Conservation (phyloP, 2,888 invertebrate genomes). For the Sesamia inferens region DNA sequence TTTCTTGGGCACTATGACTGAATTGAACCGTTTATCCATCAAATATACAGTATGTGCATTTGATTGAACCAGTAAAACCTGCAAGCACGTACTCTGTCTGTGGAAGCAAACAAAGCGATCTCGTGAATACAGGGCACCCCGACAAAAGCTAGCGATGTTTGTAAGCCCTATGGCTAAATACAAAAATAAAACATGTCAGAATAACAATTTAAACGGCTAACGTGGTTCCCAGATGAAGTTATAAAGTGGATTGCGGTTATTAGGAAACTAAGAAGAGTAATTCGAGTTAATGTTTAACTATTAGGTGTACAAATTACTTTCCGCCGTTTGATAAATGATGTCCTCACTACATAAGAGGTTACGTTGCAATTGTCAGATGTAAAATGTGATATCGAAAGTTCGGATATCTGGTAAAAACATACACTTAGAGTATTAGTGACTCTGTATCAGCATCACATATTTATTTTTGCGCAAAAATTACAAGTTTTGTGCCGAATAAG, state of each 20-base stretch:
- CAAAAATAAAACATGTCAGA: conserved; percentile 2
- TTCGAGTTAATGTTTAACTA: neutral
- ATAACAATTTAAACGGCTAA: neutral
- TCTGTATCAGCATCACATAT: no score
- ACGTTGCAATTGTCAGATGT: no score
- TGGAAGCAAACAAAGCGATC: neutral
- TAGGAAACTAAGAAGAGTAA: neutral
- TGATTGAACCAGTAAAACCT: conserved; percentile 1
- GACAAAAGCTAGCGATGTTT: neutral
- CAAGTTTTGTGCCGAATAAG: no score
- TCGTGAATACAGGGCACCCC: neutral
- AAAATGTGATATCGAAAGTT: no score
- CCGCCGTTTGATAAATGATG: no score
- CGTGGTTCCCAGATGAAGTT: neutral
- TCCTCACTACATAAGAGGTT: no score
- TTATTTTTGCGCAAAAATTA: no score
- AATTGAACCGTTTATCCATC: neutral
- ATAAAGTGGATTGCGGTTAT: neutral
- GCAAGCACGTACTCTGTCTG: neutral
- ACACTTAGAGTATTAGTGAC: no score
- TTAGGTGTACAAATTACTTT: no score
- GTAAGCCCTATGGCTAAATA: neutral
- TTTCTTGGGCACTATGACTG: neutral
- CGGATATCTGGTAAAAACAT: no score
- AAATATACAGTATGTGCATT: neutral